Base-by-base conservation (phyloP, 2,797 vertebrate genomes). In the Thripadectes ignobilis region DNA sequence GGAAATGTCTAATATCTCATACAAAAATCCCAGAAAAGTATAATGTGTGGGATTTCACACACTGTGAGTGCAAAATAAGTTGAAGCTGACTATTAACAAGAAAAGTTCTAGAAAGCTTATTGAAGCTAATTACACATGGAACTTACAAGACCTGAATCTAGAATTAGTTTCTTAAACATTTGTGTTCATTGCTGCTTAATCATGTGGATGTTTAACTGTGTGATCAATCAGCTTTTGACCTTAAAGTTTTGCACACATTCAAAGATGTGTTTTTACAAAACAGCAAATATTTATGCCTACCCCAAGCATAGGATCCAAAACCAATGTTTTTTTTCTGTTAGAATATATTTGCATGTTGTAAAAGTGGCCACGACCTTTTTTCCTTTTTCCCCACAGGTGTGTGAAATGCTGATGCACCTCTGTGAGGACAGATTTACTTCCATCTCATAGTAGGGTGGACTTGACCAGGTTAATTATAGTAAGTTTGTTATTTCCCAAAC, bases 331-430 rank as follows among this genome's bases (percentile, higher is more conserved):
- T 87, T 5, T 80, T 79, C 38, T 72, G 1, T 48, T 72, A 39
- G 22, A 5, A 7, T 61, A 2, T 2, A 0, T 32, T 55, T 23
- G 3, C 12, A 21, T 9, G 4, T 19, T 6, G 2, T 36, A 30
- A 36, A 67, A 52, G 32, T 58, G 15, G 8, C 23, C 27, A 51
- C 27, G 14, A 58, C 2, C n/a, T 4, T 45, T 36, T 61, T 24
- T 4, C 24, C 6, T 41, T 13, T 41, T 6, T 12, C 6, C 11
- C 8, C 16, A 29, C 7, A 48, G 8, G 9, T 24, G 13, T 7
- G 8, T 38, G 32, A 81, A 91, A 72, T 24, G 10, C 7, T 66
- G 27, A 75, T 29, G 39, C 73, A 66, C 14, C 30, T 29, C 27
- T 48, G 2, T 29, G 14, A 13, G 8, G 7, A 11, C 12, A 38